Conservation (phyloP, 2,888 invertebrate genomes). For the Tenthredo mesomela region DNA sequence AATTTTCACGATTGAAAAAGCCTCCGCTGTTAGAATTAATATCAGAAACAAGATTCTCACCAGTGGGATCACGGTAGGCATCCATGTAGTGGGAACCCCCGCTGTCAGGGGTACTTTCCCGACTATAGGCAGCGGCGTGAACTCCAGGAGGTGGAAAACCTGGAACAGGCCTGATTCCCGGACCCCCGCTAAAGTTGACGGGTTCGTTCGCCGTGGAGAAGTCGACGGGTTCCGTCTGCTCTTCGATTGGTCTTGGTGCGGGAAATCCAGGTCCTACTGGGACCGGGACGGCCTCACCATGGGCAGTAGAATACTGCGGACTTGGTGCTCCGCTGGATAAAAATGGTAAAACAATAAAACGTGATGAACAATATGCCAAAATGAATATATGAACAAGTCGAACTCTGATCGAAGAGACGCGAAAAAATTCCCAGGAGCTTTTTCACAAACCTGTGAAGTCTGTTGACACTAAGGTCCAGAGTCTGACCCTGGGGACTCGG, state of each 20-base stretch:
- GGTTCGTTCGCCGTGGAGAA: slow-evolving; percentile 85
- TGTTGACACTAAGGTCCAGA: slow-evolving; percentile 92
- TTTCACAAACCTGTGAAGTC: slow-evolving; percentile 87
- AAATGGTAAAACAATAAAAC: slow-evolving; percentile 37
- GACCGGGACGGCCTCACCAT: slow-evolving; percentile 79
- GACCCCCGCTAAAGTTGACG: slow-evolving; percentile 81
- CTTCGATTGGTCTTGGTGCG: slow-evolving; percentile 81
- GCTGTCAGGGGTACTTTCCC: slow-evolving; percentile 94
- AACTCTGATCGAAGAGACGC: slow-evolving; percentile 29
- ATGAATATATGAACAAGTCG: slow-evolving; percentile 2
- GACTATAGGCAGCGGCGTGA: slow-evolving; percentile 83
- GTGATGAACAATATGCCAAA: slow-evolving; percentile 10
- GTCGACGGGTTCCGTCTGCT: slow-evolving; percentile 87
- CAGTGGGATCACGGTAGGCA: slow-evolving; percentile 91
- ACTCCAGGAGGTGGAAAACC: slow-evolving; percentile 83
- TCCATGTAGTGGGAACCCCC: slow-evolving; percentile 94
- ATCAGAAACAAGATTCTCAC: slow-evolving; percentile 78
- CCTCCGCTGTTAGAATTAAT: neutral
- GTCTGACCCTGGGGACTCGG: slow-evolving; percentile 95
- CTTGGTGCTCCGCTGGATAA: slow-evolving; percentile 79
- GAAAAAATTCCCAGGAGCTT: slow-evolving; percentile 41
- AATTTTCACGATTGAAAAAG: neutral
- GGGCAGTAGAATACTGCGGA: slow-evolving; percentile 81
- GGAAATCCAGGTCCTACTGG: slow-evolving; percentile 80
- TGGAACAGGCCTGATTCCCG: slow-evolving; percentile 80